Evolutionary conservation across 2,797 vertebrate species (phyloP).

Genomic region (Naso thynnoides): DNA sequence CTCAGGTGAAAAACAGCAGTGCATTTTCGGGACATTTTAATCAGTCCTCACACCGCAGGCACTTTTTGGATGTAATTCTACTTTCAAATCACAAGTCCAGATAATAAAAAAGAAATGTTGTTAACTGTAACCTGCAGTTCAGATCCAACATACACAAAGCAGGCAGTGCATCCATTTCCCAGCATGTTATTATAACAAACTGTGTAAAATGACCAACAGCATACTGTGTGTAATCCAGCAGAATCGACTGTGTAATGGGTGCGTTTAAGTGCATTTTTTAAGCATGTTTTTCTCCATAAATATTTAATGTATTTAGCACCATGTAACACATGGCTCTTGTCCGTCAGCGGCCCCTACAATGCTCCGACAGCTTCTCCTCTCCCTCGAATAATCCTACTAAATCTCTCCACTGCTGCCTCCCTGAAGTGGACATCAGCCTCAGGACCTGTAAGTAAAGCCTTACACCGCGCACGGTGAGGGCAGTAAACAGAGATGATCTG

Average conservation of each 20-base stretch:
- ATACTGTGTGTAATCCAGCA: constrained; percentile 3
- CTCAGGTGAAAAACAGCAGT: constrained; percentile 47
- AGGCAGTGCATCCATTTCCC: constrained; percentile 33
- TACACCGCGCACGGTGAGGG: constrained; percentile 36
- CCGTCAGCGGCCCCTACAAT: constrained; percentile 37
- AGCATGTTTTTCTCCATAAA: constrained; percentile 13
- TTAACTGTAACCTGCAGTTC: constrained; percentile 20
- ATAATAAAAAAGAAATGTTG: constrained; percentile 13
- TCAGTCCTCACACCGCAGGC: constrained; percentile 18
- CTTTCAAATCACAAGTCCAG: constrained; percentile 25
- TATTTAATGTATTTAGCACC: neutral
- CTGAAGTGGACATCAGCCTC: constrained; percentile 54
- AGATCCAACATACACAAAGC: constrained; percentile 28
- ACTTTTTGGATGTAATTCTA: constrained; percentile 11
- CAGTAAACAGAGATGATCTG: constrained; percentile 70
- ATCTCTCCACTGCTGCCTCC: constrained; percentile 49
- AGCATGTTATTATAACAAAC: constrained; percentile 8
- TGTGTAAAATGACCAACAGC: constrained; percentile 12
- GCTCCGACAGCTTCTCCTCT: constrained; percentile 34
- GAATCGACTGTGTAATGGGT: neutral
- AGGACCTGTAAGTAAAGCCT: constrained; percentile 63
- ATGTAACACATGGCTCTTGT: neutral
- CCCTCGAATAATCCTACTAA: constrained; percentile 56
- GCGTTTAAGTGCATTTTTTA: neutral
- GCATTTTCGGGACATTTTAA: constrained; percentile 31